These are phyloP conservation scores for Sylvia borin DNA, from an alignment of 2,797 vertebrate genomes.

Conservation along the genomic window DNA sequence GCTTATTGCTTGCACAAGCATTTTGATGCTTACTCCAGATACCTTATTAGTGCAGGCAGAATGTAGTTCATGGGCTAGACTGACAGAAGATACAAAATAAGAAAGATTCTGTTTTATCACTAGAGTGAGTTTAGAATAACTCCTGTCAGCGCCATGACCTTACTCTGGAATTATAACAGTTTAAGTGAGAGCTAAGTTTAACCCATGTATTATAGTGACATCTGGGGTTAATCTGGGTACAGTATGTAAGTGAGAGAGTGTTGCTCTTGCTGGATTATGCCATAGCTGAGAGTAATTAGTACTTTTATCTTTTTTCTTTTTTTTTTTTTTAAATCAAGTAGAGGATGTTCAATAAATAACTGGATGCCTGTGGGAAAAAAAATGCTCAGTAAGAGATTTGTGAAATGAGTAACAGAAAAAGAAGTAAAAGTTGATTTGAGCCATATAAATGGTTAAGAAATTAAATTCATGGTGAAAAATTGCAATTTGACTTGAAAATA, in stretches of 20 bases:
- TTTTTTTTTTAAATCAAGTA: not conserved
- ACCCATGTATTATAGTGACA: constrained; percentile 26
- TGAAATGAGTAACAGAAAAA: not conserved
- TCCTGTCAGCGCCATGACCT: not conserved
- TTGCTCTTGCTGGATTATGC: not conserved
- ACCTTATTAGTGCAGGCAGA: not conserved
- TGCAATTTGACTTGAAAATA: not conserved
- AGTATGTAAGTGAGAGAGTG: not conserved
- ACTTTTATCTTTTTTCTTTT: not conserved
- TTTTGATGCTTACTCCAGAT: not conserved
- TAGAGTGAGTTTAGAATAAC: not conserved
- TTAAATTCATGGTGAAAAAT: not conserved
- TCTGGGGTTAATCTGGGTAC: constrained; percentile 42
- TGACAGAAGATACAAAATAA: not conserved
- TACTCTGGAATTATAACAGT: constrained; percentile 12
- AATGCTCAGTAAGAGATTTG: not conserved
- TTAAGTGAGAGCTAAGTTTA: constrained; percentile 41
- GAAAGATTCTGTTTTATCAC: not conserved
- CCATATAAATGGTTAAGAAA: not conserved
- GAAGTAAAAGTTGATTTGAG: not conserved
- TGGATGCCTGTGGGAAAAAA: not conserved
- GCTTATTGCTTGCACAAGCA: not conserved
- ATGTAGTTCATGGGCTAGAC: not conserved
- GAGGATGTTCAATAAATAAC: not conserved
- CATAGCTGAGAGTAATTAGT: not conserved